Base-by-base conservation (phyloP, 2,888 invertebrate species). In the Dione juno region DNA sequence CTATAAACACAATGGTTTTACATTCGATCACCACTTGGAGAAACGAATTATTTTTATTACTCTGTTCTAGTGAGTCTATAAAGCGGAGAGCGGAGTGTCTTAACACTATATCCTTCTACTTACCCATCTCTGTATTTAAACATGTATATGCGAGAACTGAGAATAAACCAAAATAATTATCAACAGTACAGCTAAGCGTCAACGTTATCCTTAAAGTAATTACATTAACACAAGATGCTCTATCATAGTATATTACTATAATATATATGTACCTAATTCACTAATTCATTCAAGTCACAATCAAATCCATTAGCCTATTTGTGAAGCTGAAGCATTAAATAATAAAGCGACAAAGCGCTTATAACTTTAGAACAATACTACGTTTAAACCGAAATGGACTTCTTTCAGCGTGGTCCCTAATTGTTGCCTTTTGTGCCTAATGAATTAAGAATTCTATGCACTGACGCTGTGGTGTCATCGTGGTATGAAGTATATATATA, bases 391-490 rank as follows among this genome's bases (percentile, higher is more conserved):
- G 74, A 78, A 82, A 82, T 80, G 81, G 80, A 79, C 82, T 84
- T 85, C 84, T 86, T 85, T 85, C 81, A 82, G 78, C 73, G 79
- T 77, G 76, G 75, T 79, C 79, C 72, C 80, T 85, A 85, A 85
- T 85, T 84, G 85, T 82, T 75, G 71, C 77, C 78, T 77, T 81
- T 70, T 72, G 71, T 71, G 75, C n/a, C 66, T 79, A 77, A 78
- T 76, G 79, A 77, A 75, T 76, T 77, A 72, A 76, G 75, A 76
- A 75, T 75, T 75, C 71, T 72, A 28, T 41, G 43, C 59, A 45
- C n/a, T 61, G 21, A 6, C 16, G 48, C 16, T 16, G 2, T 16
- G 48, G 48, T 16, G 48, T 16, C 8, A 48, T 9, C 11, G 19
- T 50, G 50, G 19, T 40, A 11, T 40, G 40, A 28, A 3, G 7